These are phyloP conservation scores for Tanaodytes sp. DNA, from an alignment of 2,888 invertebrate genomes.

Conservation along the genomic window DNA sequence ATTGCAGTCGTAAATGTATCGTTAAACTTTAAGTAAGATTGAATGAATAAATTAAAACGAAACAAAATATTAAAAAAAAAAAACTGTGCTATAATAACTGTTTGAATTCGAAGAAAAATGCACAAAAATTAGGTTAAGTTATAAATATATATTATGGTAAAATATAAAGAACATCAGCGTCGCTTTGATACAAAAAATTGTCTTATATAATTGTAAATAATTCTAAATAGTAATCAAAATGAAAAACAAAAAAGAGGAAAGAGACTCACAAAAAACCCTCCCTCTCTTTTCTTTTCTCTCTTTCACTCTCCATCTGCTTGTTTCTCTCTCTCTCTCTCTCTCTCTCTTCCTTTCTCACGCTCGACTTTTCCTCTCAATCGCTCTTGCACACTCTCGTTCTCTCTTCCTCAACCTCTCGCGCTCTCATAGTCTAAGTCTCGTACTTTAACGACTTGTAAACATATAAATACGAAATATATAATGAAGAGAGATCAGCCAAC, in stretches of 20 bases:
- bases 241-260: constrained; percentile 23
- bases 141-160: constrained; percentile 24
- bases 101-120: no score
- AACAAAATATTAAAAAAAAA: constrained; percentile 26
- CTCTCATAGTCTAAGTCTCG: constrained; percentile 19
- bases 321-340: constrained; percentile 9
- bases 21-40: constrained; percentile 46
- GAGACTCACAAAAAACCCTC: constrained; percentile 13
- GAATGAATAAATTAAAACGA: no score
- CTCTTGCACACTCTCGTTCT: background rate
- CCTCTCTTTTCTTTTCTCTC: constrained; percentile 5
- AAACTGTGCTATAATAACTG: no score
- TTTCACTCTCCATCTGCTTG: background rate
- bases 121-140: constrained; percentile 10
- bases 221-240: constrained; percentile 19
- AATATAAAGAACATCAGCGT: constrained; percentile 47
- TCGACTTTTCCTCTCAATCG: background rate
- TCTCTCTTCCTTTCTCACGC: constrained; percentile 15
- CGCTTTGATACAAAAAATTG: constrained; percentile 45
- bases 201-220: constrained; percentile 42
- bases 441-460: constrained; percentile 24
- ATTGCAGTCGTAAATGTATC: constrained; percentile 54
- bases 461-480: constrained; percentile 35
- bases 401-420: constrained; percentile 6
- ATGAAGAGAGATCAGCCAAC: constrained; percentile 43